Base-by-base conservation (phyloP, 1,140 invertebrate genomes). In the Ceratosolen solmsi region DNA sequence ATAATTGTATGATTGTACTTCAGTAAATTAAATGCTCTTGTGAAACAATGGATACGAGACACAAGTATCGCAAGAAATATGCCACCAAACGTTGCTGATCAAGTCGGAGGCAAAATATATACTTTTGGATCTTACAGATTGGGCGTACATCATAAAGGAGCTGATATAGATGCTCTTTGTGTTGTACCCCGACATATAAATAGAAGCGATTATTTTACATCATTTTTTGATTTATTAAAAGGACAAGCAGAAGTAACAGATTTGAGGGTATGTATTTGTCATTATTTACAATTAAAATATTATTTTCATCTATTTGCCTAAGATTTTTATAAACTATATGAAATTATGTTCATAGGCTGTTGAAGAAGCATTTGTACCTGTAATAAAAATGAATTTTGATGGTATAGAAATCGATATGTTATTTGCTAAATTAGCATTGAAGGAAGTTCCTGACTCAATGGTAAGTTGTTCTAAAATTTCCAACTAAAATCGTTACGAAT, bases 351-450 rank as follows among this genome's bases (percentile, higher is more conserved):
- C 85, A 70, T 88, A 96, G 94, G 95, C 97, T 1, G 98, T 99
- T 15, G 98, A 99, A 92, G 98, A 99, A 91, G 99, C 99, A 0
- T 99, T 97, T 93, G 99, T 99, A 77, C 99, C 99, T 27, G 98
- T 99, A 4, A 99, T 99, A 74, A 99, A 99, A 93, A 98, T 99
- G 96, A 97, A 97, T 88, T 99, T 99, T 92, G 97, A 99, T 93
- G 97, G 97, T 33, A 99, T 99, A 86, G 99, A 99, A 93, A 97
- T 99, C 83, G 99, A 99, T 94, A 96, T 99, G 95, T 90, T 99
- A 71, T 99, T 99, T 92, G 98, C 98, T 0, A 94, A 97, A 82
- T 92, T 99, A 56, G 96, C 97, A 27, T 92, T 98, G 0, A 98
- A 98, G 89, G 96, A 98, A 91, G 98, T 99, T 90, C 95, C 97